A percentile compares a stretch with the other conserved stretches of the same genome.
These are phyloP conservation scores for Mesocricetus auratus DNA, from an alignment of 2,113 vertebrate species.

Conservation along the genomic window DNA sequence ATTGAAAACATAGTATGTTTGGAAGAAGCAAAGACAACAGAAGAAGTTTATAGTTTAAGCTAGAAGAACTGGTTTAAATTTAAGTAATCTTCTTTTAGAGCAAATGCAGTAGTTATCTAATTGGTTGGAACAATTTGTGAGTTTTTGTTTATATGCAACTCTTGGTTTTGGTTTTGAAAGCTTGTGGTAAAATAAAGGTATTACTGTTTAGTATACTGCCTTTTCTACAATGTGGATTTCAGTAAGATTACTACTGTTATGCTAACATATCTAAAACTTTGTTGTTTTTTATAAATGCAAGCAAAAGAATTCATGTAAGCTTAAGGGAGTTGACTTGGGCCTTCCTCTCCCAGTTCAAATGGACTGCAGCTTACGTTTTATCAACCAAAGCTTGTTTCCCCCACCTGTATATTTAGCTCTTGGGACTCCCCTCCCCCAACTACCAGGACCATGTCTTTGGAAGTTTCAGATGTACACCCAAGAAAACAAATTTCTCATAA, in stretches of 20 bases:
- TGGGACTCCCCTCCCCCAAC: neutral
- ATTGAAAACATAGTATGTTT: neutral
- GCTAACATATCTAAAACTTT: neutral
- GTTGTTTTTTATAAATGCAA: neutral
- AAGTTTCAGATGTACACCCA: neutral
- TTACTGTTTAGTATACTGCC: neutral
- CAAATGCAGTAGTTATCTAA: neutral
- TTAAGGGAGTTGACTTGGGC: neutral
- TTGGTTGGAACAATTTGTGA: neutral
- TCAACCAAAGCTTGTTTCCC: neutral
- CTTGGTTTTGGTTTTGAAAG: neutral
- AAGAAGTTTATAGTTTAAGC: neutral
- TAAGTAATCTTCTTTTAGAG: neutral
- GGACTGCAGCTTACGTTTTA: neutral
- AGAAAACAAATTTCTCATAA: neutral
- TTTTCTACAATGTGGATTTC: neutral
- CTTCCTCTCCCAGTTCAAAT: neutral
- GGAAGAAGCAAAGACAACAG: neutral
- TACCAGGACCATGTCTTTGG: neutral
- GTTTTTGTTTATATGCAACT: neutral
- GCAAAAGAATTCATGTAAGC: neutral
- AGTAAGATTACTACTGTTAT: neutral
- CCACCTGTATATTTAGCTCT: neutral
- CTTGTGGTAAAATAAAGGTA: neutral
- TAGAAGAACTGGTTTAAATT: neutral